Percentiles rank a stretch among this genome's conserved stretches.
Conservation (phyloP, 1,140 invertebrate genomes). For the Dreissena rostriformis region DNA sequence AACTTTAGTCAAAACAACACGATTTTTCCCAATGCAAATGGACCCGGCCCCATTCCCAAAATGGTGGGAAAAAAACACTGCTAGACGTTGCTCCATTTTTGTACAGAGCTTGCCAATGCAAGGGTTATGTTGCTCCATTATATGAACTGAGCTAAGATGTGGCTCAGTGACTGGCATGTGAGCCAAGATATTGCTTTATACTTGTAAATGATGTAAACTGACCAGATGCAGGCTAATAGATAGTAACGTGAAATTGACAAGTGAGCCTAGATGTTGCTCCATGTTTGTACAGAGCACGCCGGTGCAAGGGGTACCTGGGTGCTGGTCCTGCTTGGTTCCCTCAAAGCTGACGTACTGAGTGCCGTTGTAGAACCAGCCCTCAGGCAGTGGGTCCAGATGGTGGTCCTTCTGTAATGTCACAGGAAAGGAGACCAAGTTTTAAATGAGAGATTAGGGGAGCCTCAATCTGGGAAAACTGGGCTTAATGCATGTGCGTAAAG, state of each 20-base stretch:
- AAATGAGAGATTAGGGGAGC: neutral
- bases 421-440: neutral
- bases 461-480: neutral
- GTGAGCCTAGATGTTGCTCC: neutral
- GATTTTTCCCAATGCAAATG: no score
- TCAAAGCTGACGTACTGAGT: slow-evolving; percentile 72
- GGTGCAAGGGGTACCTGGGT: slow-evolving; percentile 70
- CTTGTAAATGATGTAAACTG: neutral
- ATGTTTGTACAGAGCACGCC: neutral
- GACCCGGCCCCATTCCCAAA: no score
- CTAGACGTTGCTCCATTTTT: no score
- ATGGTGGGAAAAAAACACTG: no score
- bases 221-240: neutral
- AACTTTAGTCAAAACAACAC: no score
- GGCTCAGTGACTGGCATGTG: neutral
- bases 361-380: slow-evolving; percentile 78
- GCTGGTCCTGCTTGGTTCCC: slow-evolving; percentile 65
- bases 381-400: slow-evolving; percentile 70
- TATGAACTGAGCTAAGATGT: neutral
- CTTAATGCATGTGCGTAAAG: neutral
- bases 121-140: slow-evolving; percentile 1
- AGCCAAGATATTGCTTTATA: neutral
- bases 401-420: slow-evolving; percentile 61
- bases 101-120: no score
- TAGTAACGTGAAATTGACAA: slow-evolving; percentile 6